phyloP scores from a whole-genome alignment of 2,888 invertebrate genomes.

The Antitype chi region DNA sequence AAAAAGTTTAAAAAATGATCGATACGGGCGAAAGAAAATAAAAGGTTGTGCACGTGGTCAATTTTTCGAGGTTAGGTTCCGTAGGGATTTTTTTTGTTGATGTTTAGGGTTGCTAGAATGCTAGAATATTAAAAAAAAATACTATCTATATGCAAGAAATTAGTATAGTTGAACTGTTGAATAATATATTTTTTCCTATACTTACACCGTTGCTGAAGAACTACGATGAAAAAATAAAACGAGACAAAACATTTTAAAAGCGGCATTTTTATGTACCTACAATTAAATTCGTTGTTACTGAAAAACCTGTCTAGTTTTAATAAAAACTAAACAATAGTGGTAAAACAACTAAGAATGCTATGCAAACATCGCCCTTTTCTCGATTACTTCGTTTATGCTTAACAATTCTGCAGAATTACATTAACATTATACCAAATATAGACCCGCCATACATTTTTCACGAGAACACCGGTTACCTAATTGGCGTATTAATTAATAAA shows the following conservation, averaged over 20 bases:
- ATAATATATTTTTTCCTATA: not conserved
- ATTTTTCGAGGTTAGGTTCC: conserved; percentile 51
- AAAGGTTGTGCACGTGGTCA: conserved; percentile 62
- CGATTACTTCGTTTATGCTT: not conserved
- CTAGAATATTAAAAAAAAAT: no score
- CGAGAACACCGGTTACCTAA: conserved; percentile 15
- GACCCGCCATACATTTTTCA: conserved; percentile 5
- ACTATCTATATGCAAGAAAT: no score
- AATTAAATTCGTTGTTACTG: not conserved
- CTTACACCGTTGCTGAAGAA: not conserved
- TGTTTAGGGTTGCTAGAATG: no score
- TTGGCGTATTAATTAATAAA: conserved; percentile 28
- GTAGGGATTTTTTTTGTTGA: conserved; percentile 18
- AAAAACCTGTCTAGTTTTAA: not conserved
- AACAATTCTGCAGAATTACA: conserved; percentile 11
- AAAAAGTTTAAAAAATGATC: conserved; percentile 69
- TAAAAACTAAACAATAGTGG: not conserved
- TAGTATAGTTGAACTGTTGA: not conserved
- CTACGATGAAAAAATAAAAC: not conserved
- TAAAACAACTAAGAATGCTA: not conserved
- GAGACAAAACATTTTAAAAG: no score
- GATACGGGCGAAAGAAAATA: conserved; percentile 65
- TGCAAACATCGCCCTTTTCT: conserved; percentile 15
- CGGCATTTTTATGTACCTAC: not conserved
- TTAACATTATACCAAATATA: conserved; percentile 44